Conservation (phyloP, 2,888 invertebrate genomes). For the Lepidocyrtinus sp. region DNA sequence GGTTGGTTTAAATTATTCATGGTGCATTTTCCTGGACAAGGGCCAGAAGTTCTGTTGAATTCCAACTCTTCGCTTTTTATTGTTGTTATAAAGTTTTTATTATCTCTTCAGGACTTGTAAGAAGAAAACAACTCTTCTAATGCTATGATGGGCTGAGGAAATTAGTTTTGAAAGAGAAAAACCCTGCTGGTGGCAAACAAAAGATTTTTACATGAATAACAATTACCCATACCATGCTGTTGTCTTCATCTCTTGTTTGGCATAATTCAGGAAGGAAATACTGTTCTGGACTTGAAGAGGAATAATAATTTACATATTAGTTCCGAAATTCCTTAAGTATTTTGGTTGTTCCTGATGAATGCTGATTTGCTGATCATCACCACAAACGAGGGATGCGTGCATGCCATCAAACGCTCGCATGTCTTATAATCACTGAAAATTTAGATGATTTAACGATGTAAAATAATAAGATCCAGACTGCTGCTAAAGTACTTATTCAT, state of each 20-base stretch:
- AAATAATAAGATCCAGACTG: too few species aligned
- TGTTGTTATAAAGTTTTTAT: constrained; percentile 11
- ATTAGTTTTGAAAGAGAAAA: constrained; percentile 31
- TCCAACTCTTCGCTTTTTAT: background rate
- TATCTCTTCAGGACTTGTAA: background rate
- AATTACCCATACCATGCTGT: background rate
- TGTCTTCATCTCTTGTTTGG: background rate
- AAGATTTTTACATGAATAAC: constrained; percentile 40
- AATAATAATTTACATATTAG: too few species aligned
- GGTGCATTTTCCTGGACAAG: constrained; percentile 40
- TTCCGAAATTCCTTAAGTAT: too few species aligned
- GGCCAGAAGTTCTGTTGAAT: constrained; percentile 23
- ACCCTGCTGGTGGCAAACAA: constrained; percentile 41
- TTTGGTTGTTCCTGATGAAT: background rate
- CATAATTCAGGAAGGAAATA: too few species aligned
- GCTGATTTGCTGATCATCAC: background rate
- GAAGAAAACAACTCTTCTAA: constrained; percentile 19
- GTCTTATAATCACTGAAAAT: too few species aligned
- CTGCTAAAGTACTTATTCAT: too few species aligned
- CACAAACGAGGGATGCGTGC: background rate
- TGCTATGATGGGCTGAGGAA: constrained; percentile 13
- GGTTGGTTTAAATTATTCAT: constrained; percentile 36
- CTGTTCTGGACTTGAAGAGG: too few species aligned
- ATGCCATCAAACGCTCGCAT: too few species aligned
- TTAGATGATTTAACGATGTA: too few species aligned